These are phyloP conservation scores for Oreocharis arfaki DNA, from an alignment of 2,113 vertebrate genomes.

Conservation along the genomic window DNA sequence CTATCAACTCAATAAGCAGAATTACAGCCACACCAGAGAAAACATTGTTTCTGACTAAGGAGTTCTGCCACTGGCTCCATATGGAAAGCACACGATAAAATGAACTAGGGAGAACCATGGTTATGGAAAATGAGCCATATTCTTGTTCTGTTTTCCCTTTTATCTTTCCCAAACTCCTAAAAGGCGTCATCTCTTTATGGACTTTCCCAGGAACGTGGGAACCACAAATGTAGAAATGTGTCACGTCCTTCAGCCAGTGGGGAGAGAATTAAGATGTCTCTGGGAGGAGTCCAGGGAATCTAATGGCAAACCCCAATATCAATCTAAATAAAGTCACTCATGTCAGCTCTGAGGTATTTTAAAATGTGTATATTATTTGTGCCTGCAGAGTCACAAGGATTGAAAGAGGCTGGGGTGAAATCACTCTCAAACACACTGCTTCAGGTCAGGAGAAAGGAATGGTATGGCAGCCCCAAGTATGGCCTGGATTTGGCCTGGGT, in stretches of 20 bases:
- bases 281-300: not conserved
- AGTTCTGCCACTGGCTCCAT: not conserved
- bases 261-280: not conserved
- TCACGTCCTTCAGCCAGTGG: not conserved
- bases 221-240: not conserved
- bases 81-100: not conserved
- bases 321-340: not conserved
- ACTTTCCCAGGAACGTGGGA: not conserved
- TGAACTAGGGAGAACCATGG: not conserved
- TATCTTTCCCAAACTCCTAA: not conserved
- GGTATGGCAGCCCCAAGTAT: not conserved
- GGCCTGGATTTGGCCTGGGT: not conserved
- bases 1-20: not conserved
- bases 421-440: not conserved
- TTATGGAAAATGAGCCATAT: not conserved
- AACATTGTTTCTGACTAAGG: not conserved
- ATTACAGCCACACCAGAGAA: not conserved
- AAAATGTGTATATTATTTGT: not conserved
- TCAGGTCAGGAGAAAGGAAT: not conserved
- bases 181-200: not conserved
- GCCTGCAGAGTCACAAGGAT: not conserved
- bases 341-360: not conserved
- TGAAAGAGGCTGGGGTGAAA: not conserved
- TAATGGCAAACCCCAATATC: not conserved
- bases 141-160: not conserved